These are phyloP conservation scores for Gulo gulo DNA, from an alignment of 2,113 vertebrate genomes.

Conservation along the genomic window DNA sequence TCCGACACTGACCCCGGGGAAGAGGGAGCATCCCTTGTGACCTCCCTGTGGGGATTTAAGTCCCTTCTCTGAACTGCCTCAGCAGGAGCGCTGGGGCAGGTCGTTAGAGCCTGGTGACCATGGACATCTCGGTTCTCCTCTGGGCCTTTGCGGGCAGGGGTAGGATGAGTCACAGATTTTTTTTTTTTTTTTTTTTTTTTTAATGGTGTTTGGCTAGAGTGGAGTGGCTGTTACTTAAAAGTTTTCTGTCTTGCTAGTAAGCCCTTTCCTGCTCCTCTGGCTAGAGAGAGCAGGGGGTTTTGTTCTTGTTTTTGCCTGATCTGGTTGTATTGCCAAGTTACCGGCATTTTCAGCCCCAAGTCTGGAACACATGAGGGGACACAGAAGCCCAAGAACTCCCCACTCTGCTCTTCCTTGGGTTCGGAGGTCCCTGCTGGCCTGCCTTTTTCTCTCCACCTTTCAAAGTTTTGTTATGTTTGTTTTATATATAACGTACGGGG, in stretches of 20 bases:
- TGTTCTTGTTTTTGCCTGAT: neutral
- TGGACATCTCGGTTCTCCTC: neutral
- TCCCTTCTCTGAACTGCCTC: neutral
- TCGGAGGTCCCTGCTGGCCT: neutral
- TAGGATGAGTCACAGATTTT: neutral
- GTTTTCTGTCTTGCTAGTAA: neutral
- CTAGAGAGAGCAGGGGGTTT: neutral
- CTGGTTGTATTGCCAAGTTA: neutral
- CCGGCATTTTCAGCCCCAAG: neutral
- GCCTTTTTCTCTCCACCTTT: neutral
- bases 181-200: neutral
- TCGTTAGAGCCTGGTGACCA: neutral
- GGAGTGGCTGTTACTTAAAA: neutral
- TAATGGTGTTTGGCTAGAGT: neutral
- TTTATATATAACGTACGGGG: neutral
- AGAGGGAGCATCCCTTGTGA: fast-evolving
- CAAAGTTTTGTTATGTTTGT: neutral
- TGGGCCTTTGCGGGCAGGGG: neutral
- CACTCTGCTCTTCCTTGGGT: neutral
- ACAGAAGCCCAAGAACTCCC: neutral
- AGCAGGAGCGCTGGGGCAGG: neutral
- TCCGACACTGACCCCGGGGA: neutral
- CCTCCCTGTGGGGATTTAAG: neutral
- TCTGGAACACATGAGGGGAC: neutral
- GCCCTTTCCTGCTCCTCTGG: neutral